A percentile compares a stretch with the other conserved stretches of the same genome.
phyloP scores from a whole-genome alignment of 2,888 invertebrate genomes.

The Leucania comma region DNA sequence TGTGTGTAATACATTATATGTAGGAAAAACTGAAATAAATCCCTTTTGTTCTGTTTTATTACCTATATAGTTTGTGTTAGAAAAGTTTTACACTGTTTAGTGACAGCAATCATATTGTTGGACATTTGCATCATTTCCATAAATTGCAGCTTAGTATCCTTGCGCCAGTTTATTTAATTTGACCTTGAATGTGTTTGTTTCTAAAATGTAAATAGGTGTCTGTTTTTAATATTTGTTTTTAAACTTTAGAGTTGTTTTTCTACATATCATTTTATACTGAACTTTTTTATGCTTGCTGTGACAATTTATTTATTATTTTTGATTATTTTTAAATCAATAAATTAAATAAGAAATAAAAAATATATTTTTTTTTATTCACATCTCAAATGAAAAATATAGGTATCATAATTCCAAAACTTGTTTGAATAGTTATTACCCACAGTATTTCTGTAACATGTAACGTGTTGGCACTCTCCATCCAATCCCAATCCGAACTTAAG shows the following conservation, averaged over 20 bases:
- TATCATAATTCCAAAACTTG: neutral
- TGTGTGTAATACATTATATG: too few relatives aligned
- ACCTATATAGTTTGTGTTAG: neutral
- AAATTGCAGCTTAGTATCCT: neutral
- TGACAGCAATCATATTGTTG: neutral
- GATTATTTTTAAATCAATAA: neutral
- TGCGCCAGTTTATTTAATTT: slow-evolving; percentile 17
- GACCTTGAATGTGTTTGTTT: neutral
- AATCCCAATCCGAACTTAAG: neutral
- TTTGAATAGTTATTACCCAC: too few relatives aligned
- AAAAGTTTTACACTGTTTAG: neutral
- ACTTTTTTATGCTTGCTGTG: slow-evolving; percentile 4
- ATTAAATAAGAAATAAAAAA: neutral
- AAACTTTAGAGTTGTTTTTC: neutral
- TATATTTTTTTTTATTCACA: neutral
- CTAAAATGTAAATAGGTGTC: neutral
- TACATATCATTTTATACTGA: neutral
- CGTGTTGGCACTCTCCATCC: neutral
- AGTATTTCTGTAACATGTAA: too few relatives aligned
- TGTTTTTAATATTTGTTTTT: neutral
- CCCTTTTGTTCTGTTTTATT: neutral
- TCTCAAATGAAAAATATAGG: too few relatives aligned
- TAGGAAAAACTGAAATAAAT: neutral
- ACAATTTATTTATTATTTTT: neutral
- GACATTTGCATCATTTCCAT: neutral